A percentile compares a stretch with the other conserved stretches of the same genome.
Evolutionary conservation across 1,140 invertebrate genomes (phyloP).

Genomic region (Aphelinus certus): DNA sequence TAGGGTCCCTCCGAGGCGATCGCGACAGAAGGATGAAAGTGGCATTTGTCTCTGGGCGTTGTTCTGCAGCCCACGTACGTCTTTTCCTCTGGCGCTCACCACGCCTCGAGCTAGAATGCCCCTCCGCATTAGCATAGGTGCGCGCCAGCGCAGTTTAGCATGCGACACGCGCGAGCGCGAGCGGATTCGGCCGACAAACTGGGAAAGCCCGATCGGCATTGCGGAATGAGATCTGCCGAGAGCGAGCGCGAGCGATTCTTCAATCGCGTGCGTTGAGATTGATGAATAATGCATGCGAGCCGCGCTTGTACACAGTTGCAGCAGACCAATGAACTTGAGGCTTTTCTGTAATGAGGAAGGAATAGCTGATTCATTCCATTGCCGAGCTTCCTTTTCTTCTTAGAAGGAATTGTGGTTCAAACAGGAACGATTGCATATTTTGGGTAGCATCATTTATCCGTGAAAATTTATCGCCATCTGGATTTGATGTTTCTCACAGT

Average conservation of each 20-base stretch:
- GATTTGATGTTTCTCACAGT: no score
- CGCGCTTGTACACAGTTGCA: background rate
- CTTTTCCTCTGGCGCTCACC: conserved; percentile 26
- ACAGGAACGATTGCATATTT: no score
- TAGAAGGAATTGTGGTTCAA: no score
- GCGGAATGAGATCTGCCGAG: no score
- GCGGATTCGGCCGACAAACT: no score
- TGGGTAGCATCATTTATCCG: no score
- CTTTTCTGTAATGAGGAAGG: conserved; percentile 5
- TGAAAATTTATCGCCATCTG: no score
- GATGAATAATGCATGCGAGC: background rate
- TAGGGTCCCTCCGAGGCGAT: background rate
- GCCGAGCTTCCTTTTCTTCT: no score
- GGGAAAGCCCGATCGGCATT: no score
- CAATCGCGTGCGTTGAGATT: no score
- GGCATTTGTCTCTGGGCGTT: background rate
- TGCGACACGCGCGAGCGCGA: background rate
- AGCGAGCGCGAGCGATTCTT: no score
- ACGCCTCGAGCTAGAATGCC: conserved; percentile 53
- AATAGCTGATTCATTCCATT: background rate
- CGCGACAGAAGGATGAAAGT: conserved; percentile 39
- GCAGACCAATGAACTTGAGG: background rate
- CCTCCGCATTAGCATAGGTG: conserved; percentile 22
- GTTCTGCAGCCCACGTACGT: no score
- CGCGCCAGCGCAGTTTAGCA: conserved; percentile 18